phyloP scores from a whole-genome alignment of 2,113 vertebrate genomes.

The Salvelinus alpinus region DNA sequence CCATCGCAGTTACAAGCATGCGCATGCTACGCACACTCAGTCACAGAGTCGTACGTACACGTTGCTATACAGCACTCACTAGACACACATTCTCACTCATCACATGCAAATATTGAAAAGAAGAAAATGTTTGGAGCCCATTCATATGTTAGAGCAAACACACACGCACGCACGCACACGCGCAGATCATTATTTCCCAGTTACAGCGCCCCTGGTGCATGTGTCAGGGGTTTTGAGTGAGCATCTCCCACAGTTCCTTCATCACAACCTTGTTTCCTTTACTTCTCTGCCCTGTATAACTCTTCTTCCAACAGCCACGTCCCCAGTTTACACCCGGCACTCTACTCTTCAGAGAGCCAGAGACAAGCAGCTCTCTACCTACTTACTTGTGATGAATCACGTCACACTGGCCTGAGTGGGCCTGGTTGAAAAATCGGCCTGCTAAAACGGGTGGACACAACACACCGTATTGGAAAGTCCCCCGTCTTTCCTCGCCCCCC shows the following conservation, averaged over 20 bases:
- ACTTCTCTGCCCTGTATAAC: conserved; percentile 1
- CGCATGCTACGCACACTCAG: background rate
- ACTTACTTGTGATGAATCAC: conserved; percentile 66
- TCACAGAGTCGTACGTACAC: background rate
- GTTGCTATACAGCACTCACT: background rate
- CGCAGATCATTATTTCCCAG: background rate
- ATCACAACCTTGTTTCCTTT: background rate
- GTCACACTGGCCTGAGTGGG: conserved; percentile 46
- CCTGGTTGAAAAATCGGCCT: conserved; percentile 59
- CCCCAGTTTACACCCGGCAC: conserved; percentile 24
- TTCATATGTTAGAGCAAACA: background rate
- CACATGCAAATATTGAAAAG: background rate
- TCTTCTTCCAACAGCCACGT: conserved; percentile 28
- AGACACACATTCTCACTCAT: background rate
- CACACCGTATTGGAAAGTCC: conserved; percentile 47
- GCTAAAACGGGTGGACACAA: conserved; percentile 57
- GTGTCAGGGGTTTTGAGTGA: background rate
- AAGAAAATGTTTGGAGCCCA: no score
- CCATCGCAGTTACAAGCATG: background rate
- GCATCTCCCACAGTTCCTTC: background rate
- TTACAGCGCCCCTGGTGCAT: background rate
- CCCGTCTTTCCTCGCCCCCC: conserved; percentile 39
- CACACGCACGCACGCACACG: background rate
- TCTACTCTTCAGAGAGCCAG: conserved; percentile 30
- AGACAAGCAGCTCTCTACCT: conserved; percentile 53